These are phyloP conservation scores for Enteromius viviparus DNA, from an alignment of 2,797 vertebrate genomes.

Conservation along the genomic window DNA sequence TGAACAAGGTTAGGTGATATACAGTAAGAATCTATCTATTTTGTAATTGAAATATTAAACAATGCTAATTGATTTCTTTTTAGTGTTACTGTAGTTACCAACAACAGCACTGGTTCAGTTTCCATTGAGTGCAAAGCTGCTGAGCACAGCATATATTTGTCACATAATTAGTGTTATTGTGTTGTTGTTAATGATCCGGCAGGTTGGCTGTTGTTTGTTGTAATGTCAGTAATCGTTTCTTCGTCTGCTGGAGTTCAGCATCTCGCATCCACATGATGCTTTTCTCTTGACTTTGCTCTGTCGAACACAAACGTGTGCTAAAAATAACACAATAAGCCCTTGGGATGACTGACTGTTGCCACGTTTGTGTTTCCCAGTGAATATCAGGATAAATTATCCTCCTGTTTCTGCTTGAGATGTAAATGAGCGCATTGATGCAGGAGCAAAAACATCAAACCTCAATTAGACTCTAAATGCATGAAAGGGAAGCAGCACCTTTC, in stretches of 20 bases:
- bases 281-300: background rate
- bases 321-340: slow-evolving; percentile 22
- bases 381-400: slow-evolving; percentile 30
- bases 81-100: background rate
- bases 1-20: too few relatives aligned
- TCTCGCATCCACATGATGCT: background rate
- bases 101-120: background rate
- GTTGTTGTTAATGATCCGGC: background rate
- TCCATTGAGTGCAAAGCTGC: background rate
- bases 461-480: slow-evolving; percentile 23
- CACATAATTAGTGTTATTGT: background rate
- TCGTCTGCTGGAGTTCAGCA: background rate
- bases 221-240: background rate
- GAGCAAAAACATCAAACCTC: slow-evolving; percentile 42
- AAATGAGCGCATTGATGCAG: slow-evolving; percentile 39
- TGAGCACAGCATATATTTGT: background rate
- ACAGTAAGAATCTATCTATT: too few relatives aligned
- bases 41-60: too few relatives aligned
- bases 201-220: background rate
- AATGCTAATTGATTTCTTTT: background rate
- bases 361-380: background rate
- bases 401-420: slow-evolving; percentile 44
- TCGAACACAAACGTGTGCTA: background rate
- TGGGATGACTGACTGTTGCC: background rate
- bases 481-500: slow-evolving; percentile 40